These are phyloP conservation scores for Drosophila melanica DNA, from an alignment of 1,140 invertebrate genomes.

Conservation along the genomic window DNA sequence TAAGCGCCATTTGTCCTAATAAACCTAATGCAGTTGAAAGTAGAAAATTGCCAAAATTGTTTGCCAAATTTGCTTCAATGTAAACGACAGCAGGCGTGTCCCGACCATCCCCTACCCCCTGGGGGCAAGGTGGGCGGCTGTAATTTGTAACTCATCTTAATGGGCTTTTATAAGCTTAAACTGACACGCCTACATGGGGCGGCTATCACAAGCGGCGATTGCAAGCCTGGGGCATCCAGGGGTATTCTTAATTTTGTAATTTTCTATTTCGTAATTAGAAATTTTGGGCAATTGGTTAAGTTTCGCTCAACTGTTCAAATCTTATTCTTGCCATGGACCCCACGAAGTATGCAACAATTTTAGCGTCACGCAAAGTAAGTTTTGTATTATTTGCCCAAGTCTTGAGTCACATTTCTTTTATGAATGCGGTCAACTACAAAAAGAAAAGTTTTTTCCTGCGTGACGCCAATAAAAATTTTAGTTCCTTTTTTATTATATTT, in stretches of 20 bases:
- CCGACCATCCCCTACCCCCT: neutral
- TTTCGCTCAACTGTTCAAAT: slow-evolving; percentile 7
- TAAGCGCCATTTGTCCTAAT: slow-evolving; percentile 64
- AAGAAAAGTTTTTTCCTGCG: slow-evolving; percentile 33
- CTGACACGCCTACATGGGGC: slow-evolving; percentile 3
- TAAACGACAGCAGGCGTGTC: slow-evolving; percentile 6
- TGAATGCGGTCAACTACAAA: slow-evolving; percentile 29
- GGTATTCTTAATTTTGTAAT: slow-evolving; percentile 42
- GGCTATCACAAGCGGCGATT: neutral
- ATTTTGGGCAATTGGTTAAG: slow-evolving; percentile 14
- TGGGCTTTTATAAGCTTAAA: slow-evolving; percentile 59
- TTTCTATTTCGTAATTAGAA: slow-evolving; percentile 55
- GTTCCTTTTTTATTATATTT: slow-evolving; percentile 60
- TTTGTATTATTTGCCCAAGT: slow-evolving; percentile 59
- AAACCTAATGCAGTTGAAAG: slow-evolving; percentile 66
- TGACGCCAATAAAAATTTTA: slow-evolving; percentile 60
- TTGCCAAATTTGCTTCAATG: slow-evolving; percentile 46
- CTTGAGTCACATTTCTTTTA: slow-evolving; percentile 49
- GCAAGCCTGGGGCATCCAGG: neutral
- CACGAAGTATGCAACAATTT: slow-evolving; percentile 23
- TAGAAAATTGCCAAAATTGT: slow-evolving; percentile 66
- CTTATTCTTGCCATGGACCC: neutral
- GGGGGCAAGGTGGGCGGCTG: slow-evolving; percentile 1
- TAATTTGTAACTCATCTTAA: slow-evolving; percentile 53
- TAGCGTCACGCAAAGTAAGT: slow-evolving; percentile 29